Evolutionary conservation across 2,888 invertebrate genomes (phyloP).

Genomic region (Lingula anatina): DNA sequence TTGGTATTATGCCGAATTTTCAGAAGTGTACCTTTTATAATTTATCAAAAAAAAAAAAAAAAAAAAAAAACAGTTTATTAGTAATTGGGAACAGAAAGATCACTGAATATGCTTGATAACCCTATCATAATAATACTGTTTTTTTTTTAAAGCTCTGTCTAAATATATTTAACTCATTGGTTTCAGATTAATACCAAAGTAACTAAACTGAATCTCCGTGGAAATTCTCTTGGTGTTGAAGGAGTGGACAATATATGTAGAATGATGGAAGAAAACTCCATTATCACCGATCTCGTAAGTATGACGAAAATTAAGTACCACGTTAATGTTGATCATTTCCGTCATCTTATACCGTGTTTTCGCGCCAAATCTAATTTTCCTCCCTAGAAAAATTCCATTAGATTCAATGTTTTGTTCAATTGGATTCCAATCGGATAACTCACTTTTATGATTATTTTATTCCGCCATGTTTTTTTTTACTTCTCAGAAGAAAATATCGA

Average conservation of each 20-base stretch:
- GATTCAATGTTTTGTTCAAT: too few species aligned
- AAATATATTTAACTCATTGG: too few species aligned
- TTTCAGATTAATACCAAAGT: conserved; percentile 35
- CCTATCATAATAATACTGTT: background rate
- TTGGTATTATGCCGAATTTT: too few species aligned
- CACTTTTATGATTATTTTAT: too few species aligned
- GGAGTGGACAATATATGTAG: conserved; percentile 34
- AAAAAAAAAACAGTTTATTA: background rate
- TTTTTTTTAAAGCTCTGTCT: too few species aligned
- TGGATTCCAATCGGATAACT: too few species aligned
- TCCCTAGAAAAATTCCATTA: too few species aligned
- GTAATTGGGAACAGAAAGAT: too few species aligned
- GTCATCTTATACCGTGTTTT: background rate
- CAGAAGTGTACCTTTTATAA: background rate
- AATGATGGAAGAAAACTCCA: conserved; percentile 41
- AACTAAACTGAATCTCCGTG: conserved; percentile 29
- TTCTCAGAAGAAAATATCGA: too few species aligned
- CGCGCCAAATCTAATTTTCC: too few species aligned
- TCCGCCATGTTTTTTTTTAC: too few species aligned
- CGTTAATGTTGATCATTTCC: background rate
- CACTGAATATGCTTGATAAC: too few species aligned
- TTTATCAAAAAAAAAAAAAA: background rate
- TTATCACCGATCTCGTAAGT: conserved; percentile 36
- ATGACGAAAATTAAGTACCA: background rate
- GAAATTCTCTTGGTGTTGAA: conserved; percentile 28